Percentiles rank a stretch among this genome's conserved stretches.
phyloP scores from a whole-genome alignment of 2,888 invertebrate genomes.

The Sclerodermus sp. region DNA sequence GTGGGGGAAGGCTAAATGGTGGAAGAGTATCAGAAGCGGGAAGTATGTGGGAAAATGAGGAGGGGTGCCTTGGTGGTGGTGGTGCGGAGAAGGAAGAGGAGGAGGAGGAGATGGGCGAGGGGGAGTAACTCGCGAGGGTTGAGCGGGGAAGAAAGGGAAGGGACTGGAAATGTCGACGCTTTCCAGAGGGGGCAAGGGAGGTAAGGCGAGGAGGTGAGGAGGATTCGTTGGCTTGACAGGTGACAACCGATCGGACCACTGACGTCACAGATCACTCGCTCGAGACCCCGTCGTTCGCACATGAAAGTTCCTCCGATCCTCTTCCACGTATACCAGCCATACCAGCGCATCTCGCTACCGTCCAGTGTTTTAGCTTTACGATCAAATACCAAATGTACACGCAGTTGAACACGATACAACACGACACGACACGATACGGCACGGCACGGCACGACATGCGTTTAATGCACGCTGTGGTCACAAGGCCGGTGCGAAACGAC shows the following conservation, averaged over 20 bases:
- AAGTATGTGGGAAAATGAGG: neutral
- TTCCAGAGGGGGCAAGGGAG: conserved; percentile 5
- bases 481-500: neutral
- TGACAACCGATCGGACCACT: conserved; percentile 53
- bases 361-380: too few species aligned
- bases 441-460: neutral
- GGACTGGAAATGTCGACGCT: neutral
- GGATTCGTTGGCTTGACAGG: conserved; percentile 46
- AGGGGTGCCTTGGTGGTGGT: neutral
- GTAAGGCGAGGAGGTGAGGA: conserved; percentile 28
- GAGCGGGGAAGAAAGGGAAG: neutral
- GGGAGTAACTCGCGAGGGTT: neutral
- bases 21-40: neutral
- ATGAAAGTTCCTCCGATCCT: neutral
- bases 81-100: neutral
- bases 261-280: conserved; percentile 51
- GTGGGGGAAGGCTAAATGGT: neutral
- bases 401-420: too few species aligned
- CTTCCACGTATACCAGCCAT: neutral
- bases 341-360: too few species aligned
- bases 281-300: conserved; percentile 4
- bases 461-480: too few species aligned
- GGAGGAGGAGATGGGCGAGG: neutral
- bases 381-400: too few species aligned
- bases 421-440: neutral